A percentile compares a stretch with the other conserved stretches of the same genome.
Conservation (phyloP, 2,113 vertebrate species). For the Vidua chalybeata region DNA sequence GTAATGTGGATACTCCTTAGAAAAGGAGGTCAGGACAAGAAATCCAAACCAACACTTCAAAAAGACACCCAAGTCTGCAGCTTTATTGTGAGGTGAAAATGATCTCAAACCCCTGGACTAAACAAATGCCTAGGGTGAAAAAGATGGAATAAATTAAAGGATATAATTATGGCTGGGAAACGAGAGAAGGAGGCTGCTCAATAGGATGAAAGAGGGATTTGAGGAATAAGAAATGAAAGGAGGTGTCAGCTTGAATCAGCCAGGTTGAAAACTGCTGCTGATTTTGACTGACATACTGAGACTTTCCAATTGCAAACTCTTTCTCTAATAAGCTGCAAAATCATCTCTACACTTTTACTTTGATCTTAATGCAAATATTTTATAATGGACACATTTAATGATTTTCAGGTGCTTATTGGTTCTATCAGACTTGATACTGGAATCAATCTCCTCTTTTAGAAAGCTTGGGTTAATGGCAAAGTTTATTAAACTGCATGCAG, state of each 20-base stretch:
- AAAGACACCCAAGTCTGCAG: background rate
- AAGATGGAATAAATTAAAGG: conserved; percentile 45
- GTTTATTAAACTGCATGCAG: conserved; percentile 79
- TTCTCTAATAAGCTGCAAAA: conserved; percentile 40
- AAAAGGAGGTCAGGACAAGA: background rate
- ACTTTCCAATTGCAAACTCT: background rate
- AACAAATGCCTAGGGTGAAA: conserved; percentile 33
- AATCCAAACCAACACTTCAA: background rate
- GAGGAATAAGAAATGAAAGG: conserved; percentile 62
- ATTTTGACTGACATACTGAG: conserved; percentile 39
- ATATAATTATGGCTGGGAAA: conserved; percentile 24
- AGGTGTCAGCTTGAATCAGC: conserved; percentile 36
- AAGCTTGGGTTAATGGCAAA: conserved; percentile 71
- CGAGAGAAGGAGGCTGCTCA: background rate
- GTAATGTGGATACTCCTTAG: background rate
- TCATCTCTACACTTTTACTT: conserved; percentile 9
- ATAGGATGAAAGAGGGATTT: background rate
- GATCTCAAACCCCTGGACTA: conserved; percentile 11
- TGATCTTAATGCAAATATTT: conserved; percentile 54
- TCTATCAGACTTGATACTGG: conserved; percentile 66
- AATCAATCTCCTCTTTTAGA: conserved; percentile 70
- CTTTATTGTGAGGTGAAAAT: background rate
- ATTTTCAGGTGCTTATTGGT: conserved; percentile 66
- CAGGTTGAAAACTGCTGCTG: conserved; percentile 28
- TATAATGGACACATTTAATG: conserved; percentile 61